Percentiles rank a stretch among this genome's conserved stretches.
Conservation (phyloP, 2,797 vertebrate genomes). For the Botia kubotai region DNA sequence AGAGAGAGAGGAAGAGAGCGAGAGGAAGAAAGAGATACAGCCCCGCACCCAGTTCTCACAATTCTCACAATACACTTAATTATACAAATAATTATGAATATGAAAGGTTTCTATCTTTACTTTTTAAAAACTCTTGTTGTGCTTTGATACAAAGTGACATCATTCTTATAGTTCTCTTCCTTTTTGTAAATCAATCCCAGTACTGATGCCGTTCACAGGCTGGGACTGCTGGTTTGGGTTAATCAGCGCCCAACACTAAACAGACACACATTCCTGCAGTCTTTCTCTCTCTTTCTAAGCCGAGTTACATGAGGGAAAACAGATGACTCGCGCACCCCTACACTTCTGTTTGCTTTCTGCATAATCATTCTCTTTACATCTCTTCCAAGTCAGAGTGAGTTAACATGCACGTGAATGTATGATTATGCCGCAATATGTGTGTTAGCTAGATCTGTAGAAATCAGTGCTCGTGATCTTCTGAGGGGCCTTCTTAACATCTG, state of each 20-base stretch:
- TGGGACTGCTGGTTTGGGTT: conserved; percentile 63
- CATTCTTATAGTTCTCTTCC: background rate
- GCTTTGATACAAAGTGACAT: conserved; percentile 24
- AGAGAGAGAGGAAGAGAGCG: conserved; percentile 71
- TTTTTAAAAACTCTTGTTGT: background rate
- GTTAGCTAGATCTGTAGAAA: background rate
- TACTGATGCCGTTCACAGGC: conserved; percentile 30
- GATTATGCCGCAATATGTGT: background rate
- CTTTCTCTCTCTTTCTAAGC: conserved; percentile 59
- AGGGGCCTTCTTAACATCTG: conserved; percentile 16
- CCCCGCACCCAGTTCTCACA: conserved; percentile 44
- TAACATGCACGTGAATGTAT: conserved; percentile 28
- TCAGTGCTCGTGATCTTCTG: background rate
- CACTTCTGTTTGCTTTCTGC: conserved; percentile 55
- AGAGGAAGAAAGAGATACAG: conserved; percentile 20
- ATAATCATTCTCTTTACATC: conserved; percentile 42
- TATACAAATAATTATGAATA: conserved; percentile 42
- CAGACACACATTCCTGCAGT: conserved; percentile 77
- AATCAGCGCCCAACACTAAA: conserved; percentile 73
- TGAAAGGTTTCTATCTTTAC: conserved; percentile 32
- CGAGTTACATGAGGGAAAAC: conserved; percentile 74
- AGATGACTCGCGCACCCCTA: conserved; percentile 70
- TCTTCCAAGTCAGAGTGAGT: no score
- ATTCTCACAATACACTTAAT: conserved; percentile 47
- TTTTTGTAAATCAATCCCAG: conserved; percentile 29